Conservation (phyloP, 2,888 invertebrate species). For the Drosophila paracracens region DNA sequence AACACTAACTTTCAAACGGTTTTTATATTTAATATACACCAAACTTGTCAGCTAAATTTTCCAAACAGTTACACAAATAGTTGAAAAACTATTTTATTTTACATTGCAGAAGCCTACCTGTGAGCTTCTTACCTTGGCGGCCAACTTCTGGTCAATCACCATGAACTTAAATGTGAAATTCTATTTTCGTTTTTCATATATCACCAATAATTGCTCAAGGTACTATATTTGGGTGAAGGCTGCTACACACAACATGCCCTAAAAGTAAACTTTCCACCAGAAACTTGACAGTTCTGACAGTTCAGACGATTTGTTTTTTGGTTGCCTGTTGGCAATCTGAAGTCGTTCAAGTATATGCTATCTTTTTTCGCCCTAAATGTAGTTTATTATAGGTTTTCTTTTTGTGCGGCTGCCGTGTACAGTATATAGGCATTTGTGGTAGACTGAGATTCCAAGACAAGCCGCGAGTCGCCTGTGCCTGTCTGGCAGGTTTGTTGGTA, state of each 20-base stretch:
- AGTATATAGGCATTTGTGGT: slow-evolving; percentile 28
- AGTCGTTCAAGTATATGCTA: slow-evolving; percentile 59
- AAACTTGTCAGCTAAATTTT: neutral
- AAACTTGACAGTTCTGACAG: slow-evolving; percentile 49
- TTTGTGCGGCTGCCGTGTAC: slow-evolving; percentile 9
- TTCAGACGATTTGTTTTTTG: slow-evolving; percentile 37
- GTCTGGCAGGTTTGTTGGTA: slow-evolving; percentile 17
- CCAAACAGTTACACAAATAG: neutral
- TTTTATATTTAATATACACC: neutral
- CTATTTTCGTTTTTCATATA: neutral
- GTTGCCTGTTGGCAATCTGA: slow-evolving; percentile 38
- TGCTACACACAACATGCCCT: slow-evolving; percentile 28
- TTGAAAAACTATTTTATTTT: neutral
- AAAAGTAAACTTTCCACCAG: slow-evolving; percentile 43
- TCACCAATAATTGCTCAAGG: neutral
- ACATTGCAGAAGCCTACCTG: neutral
- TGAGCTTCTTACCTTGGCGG: neutral
- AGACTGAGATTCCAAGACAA: slow-evolving; percentile 2
- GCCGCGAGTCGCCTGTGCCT: slow-evolving; percentile 10
- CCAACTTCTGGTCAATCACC: neutral
- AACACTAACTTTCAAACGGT: neutral
- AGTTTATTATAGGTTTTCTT: slow-evolving; percentile 16
- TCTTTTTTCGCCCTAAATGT: slow-evolving; percentile 41
- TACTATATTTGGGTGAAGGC: slow-evolving; percentile 23
- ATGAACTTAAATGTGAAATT: neutral